Evolutionary conservation across 2,113 vertebrate species (phyloP), one percentile per base, ranked within the genome.

Genomic region (Terrapene triunguis): DNA sequence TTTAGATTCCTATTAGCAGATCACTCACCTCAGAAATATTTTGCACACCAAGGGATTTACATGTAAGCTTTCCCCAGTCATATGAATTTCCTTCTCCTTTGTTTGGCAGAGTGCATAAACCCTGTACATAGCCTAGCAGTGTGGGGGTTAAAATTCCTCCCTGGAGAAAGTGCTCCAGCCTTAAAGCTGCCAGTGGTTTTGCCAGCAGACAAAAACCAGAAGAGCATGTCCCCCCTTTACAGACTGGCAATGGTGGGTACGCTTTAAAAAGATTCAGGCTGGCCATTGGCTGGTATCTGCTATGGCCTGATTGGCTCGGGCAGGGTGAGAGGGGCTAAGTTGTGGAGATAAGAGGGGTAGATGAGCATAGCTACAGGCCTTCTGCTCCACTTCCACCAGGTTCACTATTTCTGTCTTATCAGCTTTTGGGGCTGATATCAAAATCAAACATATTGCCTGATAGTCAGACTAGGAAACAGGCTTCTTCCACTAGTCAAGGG

Each of bases 1-100:
- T 62, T 89, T 96, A 93, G 93, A 84, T 96, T 92, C 92, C 80
- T 94, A 55, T 95, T 94, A 95, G 95, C 69, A 94, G 89, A 80
- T 97, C 54, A 44, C 93, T 47, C 80, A 87, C 48, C 74, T 90
- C n/a, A n/a, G 93, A 93, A 83, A 27, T 82, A 92, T 95, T 94
- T 93, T 72, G 51, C 25, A 82, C 54, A 81, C 42, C 42, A 79
- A 5, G 54, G 85, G 35, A 83, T 4, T 53, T 89, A 83, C 79
- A 93, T 82, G 4, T 87, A 19, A 89, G 88, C 82, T 2, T 29
- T 0, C 74, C 32, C 21, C 38, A 83, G 82, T 79, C 1, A 9
- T 9, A 47, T 2, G 29, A 44, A 87, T 90, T 65, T 53, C 3
- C 53, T 92, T 93, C 93, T 47, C 51, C 25, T 84, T 80, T 35